A percentile compares a stretch with the other conserved stretches of the same genome.
These are phyloP conservation scores for Pseudorhombus dupliciocellatus DNA, from an alignment of 2,113 vertebrate genomes.

Conservation along the genomic window DNA sequence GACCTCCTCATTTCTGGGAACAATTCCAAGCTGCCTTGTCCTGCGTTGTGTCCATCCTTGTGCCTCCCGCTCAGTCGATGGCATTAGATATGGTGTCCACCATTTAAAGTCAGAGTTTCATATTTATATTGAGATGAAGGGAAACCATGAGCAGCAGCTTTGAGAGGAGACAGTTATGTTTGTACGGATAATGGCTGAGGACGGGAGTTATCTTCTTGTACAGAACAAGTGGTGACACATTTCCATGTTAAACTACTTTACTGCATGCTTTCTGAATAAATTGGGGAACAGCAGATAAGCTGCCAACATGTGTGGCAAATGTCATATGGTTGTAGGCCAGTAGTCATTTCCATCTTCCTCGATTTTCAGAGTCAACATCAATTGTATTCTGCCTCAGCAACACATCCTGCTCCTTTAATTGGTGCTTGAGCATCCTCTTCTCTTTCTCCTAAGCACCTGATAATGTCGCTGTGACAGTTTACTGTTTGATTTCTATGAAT, in stretches of 20 bases:
- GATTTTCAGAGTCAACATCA: slow-evolving; percentile 46
- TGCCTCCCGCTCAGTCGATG: neutral
- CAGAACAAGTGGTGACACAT: neutral
- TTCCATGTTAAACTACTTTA: slow-evolving; percentile 3
- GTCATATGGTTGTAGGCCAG: slow-evolving; percentile 11
- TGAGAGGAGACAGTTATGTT: neutral
- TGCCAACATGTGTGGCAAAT: slow-evolving; percentile 12
- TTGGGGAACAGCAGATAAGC: neutral
- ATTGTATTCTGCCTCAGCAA: slow-evolving; percentile 49
- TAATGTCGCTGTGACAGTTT: slow-evolving; percentile 68
- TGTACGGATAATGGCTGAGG: neutral
- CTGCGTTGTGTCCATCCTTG: neutral
- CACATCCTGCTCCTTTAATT: slow-evolving; percentile 54
- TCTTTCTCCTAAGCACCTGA: slow-evolving; percentile 57
- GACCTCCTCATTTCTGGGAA: neutral
- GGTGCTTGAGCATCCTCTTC: slow-evolving; percentile 53
- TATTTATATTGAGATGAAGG: neutral
- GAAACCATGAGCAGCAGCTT: neutral
- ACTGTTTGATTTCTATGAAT: slow-evolving; percentile 66
- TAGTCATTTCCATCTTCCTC: slow-evolving; percentile 19
- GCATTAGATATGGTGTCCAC: slow-evolving; percentile 1
- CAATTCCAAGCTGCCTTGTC: neutral
- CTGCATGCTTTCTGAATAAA: slow-evolving; percentile 10
- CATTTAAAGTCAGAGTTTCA: neutral
- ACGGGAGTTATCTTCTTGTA: neutral